phyloP scores from a whole-genome alignment of 1,140 invertebrate species.

The Cotesia vestalis region DNA sequence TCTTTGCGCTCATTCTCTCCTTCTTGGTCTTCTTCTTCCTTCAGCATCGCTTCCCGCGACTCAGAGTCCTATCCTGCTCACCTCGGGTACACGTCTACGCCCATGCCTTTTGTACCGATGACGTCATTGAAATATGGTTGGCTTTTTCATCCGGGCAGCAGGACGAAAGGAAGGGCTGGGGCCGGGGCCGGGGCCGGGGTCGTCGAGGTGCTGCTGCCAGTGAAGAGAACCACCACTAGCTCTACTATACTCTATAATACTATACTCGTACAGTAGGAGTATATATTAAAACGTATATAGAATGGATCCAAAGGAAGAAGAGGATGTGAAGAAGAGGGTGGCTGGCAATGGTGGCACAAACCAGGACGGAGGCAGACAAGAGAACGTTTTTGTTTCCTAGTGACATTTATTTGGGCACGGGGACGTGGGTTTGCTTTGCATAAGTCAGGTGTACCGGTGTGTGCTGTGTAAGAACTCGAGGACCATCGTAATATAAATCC shows the following conservation, averaged over 20 bases:
- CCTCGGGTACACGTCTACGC: conserved; percentile 44
- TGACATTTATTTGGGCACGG: conserved; percentile 64
- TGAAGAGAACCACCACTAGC: background rate
- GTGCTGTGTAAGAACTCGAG: conserved; percentile 54
- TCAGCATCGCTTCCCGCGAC: conserved; percentile 39
- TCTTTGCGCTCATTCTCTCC: conserved; percentile 44
- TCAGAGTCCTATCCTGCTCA: conserved; percentile 20
- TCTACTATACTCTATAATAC: background rate
- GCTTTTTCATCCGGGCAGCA: conserved; percentile 42
- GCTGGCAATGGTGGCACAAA: conserved; percentile 21
- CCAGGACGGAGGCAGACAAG: conserved; percentile 45
- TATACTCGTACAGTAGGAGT: background rate
- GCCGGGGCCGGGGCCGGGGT: conserved; percentile 31
- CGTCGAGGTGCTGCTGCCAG: conserved; percentile 26
- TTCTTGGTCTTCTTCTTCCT: conserved; percentile 46
- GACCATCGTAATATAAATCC: conserved; percentile 63
- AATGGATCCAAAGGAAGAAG: conserved; percentile 1
- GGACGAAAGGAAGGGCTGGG: conserved; percentile 26
- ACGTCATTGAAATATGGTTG: conserved; percentile 56
- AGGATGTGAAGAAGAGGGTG: conserved; percentile 9
- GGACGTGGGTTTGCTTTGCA: conserved; percentile 57
- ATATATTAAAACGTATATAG: background rate
- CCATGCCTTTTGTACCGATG: conserved; percentile 53
- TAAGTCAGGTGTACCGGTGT: conserved; percentile 62
- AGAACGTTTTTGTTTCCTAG: conserved; percentile 63